Conservation (phyloP, 2,113 vertebrate genomes). For the Chaetops frenatus region DNA sequence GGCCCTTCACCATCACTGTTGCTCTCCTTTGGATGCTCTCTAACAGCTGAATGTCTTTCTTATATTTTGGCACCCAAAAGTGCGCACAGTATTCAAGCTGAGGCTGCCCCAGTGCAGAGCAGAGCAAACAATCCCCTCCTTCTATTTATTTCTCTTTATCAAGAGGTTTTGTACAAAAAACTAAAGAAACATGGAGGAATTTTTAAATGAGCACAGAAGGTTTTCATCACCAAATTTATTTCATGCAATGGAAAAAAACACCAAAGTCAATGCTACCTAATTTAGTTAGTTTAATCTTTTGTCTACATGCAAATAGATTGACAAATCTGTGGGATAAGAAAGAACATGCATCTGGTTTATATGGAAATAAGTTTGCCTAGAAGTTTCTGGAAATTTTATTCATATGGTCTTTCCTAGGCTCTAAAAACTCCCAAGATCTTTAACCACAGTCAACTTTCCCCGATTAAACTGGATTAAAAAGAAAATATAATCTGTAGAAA, state of each 20-base stretch:
- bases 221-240: background rate
- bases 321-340: background rate
- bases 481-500: slow-evolving; percentile 5
- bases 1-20: accelerated
- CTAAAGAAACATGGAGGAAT: background rate
- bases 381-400: background rate
- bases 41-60: background rate
- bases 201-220: background rate
- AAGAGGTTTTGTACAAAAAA: background rate
- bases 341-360: background rate
- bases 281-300: background rate
- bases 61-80: background rate
- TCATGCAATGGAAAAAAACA: background rate
- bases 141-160: background rate
- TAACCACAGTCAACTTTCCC: background rate
- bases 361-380: background rate
- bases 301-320: background rate
- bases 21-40: background rate
- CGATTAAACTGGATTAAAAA: slow-evolving; percentile 16
- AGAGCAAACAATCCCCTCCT: background rate
- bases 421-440: background rate
- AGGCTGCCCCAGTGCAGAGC: accelerated
- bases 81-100: too few relatives aligned
- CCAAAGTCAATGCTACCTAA: background rate
- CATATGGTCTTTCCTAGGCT: background rate